Conservation (phyloP, 2,888 invertebrate genomes). For the Aproaerema taeniolella region DNA sequence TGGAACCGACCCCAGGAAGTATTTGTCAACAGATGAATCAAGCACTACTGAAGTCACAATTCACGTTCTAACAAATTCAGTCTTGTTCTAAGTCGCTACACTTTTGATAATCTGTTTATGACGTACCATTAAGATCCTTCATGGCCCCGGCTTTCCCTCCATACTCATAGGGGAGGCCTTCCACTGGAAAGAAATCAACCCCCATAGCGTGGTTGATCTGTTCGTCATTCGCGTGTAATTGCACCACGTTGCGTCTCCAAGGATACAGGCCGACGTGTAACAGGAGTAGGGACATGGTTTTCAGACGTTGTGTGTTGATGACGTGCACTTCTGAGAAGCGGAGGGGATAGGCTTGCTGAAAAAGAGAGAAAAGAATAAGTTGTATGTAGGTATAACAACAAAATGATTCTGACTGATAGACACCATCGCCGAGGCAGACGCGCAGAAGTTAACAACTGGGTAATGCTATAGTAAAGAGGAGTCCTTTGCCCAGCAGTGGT, state of each 20-base stretch:
- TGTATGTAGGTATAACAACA: too few species aligned
- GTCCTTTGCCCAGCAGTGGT: too few species aligned
- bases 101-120: too few species aligned
- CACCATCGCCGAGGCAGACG: too few species aligned
- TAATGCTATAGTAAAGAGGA: too few species aligned
- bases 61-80: too few species aligned
- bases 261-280: constrained; percentile 63
- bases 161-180: constrained; percentile 87
- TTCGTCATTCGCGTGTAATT: constrained; percentile 46
- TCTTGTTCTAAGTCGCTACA: too few species aligned
- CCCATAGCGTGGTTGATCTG: constrained; percentile 51
- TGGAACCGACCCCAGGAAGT: too few species aligned
- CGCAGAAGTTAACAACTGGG: too few species aligned
- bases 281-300: constrained; percentile 81
- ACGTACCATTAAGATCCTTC: constrained; percentile 84
- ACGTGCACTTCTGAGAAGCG: constrained; percentile 90
- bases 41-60: too few species aligned
- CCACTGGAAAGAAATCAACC: constrained; percentile 82
- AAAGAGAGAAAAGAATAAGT: constrained; percentile 19
- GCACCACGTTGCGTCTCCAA: constrained; percentile 60
- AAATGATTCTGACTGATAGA: too few species aligned
- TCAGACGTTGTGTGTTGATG: constrained; percentile 84
- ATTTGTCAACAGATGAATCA: too few species aligned
- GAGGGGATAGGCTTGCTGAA: constrained; percentile 88
- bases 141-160: constrained; percentile 88